These are phyloP conservation scores for Bembecia ichneumoniformis DNA, from an alignment of 2,888 invertebrate genomes.

Conservation along the genomic window DNA sequence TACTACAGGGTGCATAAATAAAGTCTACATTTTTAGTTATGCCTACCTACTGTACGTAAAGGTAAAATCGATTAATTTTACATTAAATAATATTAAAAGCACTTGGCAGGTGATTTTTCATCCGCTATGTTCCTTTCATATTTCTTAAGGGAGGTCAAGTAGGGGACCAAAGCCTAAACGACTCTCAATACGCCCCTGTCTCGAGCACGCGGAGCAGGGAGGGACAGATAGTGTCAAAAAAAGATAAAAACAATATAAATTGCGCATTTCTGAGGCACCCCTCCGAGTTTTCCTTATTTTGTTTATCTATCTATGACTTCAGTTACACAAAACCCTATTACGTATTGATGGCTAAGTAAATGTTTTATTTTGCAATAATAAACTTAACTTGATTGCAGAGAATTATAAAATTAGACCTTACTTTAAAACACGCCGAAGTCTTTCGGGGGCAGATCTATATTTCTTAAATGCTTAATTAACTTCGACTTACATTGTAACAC, in stretches of 20 bases:
- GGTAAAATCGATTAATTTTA: not conserved
- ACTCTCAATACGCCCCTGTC: conserved; percentile 65
- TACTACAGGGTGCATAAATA: too few relatives aligned
- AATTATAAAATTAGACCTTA: too few relatives aligned
- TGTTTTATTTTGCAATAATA: too few relatives aligned
- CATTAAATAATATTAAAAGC: conserved; percentile 1
- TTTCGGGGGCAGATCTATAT: too few relatives aligned
- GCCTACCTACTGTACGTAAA: too few relatives aligned
- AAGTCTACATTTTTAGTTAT: too few relatives aligned
- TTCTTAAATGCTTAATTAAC: too few relatives aligned
- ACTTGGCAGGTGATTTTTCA: not conserved
- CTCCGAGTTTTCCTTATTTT: conserved; percentile 7
- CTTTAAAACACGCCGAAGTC: too few relatives aligned
- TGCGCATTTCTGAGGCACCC: conserved; percentile 37
- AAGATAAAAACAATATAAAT: conserved; percentile 72
- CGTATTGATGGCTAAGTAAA: too few relatives aligned
- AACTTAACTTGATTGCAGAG: too few relatives aligned
- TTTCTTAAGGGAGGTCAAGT: conserved; percentile 50
- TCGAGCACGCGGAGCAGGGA: conserved; percentile 47
- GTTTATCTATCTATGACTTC: not conserved
- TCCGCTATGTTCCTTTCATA: conserved; percentile 26
- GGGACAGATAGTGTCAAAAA: conserved; percentile 69
- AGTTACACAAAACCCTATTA: too few relatives aligned
- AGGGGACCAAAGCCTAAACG: conserved; percentile 46
- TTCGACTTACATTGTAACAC: too few relatives aligned